Base-by-base conservation (phyloP, 2,797 vertebrate genomes). In the Phalanger gymnotis region DNA sequence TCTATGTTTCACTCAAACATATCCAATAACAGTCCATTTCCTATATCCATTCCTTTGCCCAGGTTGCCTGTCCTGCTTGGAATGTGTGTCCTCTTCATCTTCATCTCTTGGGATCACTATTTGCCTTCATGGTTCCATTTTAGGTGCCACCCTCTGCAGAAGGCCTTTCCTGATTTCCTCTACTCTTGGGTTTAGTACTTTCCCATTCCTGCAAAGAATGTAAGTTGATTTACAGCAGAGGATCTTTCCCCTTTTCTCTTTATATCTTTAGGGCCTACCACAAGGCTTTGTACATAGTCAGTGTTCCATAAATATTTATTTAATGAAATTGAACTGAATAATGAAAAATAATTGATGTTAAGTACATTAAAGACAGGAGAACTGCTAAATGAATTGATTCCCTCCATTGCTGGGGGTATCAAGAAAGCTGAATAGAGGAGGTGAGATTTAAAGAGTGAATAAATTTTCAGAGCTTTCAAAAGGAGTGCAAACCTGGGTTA, bases 201-300 rank as follows among this genome's bases (percentile, higher is more conserved):
- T 87, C 9, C 73, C 40, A 7, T 47, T 87, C 73, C 40, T 87
- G 22, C 7, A 87, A 87, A 87, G 73, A 47, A 87, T 47, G 22
- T 47, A 47, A 47, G 7, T 87, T 47, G 40, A 47, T 27, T 87
- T 51, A 87, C 27, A 19, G 73, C 40, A 47, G 40, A 47, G 40
- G 9, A 87, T 87, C 40, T 87, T 87, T 2, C 40, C 73, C 40
- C 73, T 47, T 87, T 47, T 51, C 22, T 87, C 9, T 47, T 27
- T 87, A 22, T 87, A 27, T 47, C 25, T 34, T 27, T 90, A 81
- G 93, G 54, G 34, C 55, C 40, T 92, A 94, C 47, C 52, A 66
- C 7, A 90, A 54, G 34, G 16, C 91, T 94, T 90, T 51, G 81
- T 53, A 93, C 56, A 40, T 87, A 93, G 90, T 53, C 95, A 91